Base-by-base conservation (phyloP, 2,113 vertebrate species). In the Sturnira hondurensis region DNA sequence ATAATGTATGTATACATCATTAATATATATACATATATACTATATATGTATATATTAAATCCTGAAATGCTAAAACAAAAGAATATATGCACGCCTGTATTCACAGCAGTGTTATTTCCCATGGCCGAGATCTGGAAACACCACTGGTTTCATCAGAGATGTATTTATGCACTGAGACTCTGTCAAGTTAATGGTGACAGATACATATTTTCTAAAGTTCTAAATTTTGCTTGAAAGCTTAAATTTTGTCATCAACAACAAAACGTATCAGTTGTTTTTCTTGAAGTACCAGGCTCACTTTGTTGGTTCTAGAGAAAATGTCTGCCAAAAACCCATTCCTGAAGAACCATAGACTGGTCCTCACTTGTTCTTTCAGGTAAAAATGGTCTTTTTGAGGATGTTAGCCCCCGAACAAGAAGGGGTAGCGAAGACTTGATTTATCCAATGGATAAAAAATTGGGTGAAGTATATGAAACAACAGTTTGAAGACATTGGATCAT, bases 221-320 rank as follows among this genome's bases (percentile, higher is more conserved):
- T 93, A 81, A 91, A 78, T 93, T 96, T 77, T 89, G 13, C 36
- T 89, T 65, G n/a, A 71, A 96, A 94, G 8, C 14, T 68, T 45
- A 2, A 67, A 61, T 56, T 43, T 65, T 91, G 54, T 71, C 61
- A 70, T 14, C 65, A 67, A 65, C 20, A 54, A 74, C 24, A 81
- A 85, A 86, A 43, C 12, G 33, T 73, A 41, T 47, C 71, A 82
- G 7, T 70, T 91, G 15, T 71, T 96, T 89, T 85, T 36, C 36
- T 71, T 85, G 16, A 89, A 83, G 12, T 45, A 14, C 88, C 41
- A 54, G 43, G 0, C 26, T 77, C 2, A 38, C 11, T 78, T 86
- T 38, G 26, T 17, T 41, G 28, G 71, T 70, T 93, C 63, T 43
- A 61, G 58, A 88, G 70, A 86, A 74, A 92, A 87, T 45, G 5